Evolutionary conservation across 2,888 invertebrate species (phyloP), one percentile per base, ranked within the genome.

Genomic region (Aricia artaxerxes): DNA sequence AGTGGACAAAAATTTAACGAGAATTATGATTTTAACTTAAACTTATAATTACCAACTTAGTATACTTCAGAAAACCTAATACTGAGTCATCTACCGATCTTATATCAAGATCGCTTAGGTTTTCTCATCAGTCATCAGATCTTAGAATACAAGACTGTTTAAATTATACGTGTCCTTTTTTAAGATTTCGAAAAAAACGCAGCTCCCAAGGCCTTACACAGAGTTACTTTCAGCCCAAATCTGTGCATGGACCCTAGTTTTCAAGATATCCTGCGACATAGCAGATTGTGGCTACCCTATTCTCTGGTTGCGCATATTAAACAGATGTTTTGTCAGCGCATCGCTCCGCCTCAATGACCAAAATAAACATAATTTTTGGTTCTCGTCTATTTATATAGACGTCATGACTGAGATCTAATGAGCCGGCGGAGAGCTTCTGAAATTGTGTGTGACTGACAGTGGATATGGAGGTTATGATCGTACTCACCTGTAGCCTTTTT

Each of bases 381-480:
- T 86, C 83, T 85, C 87, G 87, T 87, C 90, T 93, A 93, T 92
- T 91, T 92, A 91, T 91, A 88, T 91, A 91, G 85, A 89, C 93
- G 93, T 93, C 94, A 93, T 90, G 87, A 90, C 87, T 92, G 91
- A 91, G 86, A 91, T 88, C 91, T 93, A 94, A 93, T 93, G 93
- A 94, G 91, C 89, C 92, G 93, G 89, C 90, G n/a, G 11, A 16
- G 35, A 4, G 35, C 64, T 64, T 64, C 61, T 61, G 35, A 69
- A 69, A 69, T 69, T 69, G 38, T 38, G 6, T 61, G 69, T 38
- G 69, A 69, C 69, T 69, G 69, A 38, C 69, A 35, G 35, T 38
- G 35, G 35, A 13, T 4, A 69, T 35, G 5, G 13, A 13, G 13
- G 7, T 24, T 64, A 5, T 69, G 69, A 69, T 35, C 16, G 1